A percentile compares a stretch with the other conserved stretches of the same genome.
Evolutionary conservation across 2,888 invertebrate species (phyloP).

Genomic region (Hydraecia micacea): DNA sequence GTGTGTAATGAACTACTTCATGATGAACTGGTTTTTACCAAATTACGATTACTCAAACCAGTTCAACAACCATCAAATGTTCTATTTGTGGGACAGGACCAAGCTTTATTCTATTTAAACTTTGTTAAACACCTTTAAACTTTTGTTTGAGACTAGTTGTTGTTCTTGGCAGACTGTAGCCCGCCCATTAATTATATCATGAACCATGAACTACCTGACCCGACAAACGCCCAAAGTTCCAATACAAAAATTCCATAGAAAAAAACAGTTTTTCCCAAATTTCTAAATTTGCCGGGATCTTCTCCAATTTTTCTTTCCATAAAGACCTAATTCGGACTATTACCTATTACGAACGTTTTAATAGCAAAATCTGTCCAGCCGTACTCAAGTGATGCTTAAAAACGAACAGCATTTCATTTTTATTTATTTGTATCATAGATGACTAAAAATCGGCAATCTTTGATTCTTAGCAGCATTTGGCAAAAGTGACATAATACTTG

Average conservation of each 20-base stretch:
- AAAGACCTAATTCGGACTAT: background rate
- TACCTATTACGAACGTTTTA: background rate
- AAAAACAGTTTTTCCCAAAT: background rate
- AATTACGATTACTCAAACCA: slow-evolving; percentile 13
- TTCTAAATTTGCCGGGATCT: background rate
- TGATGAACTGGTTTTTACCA: slow-evolving; percentile 6
- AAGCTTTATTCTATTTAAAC: background rate
- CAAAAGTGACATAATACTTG: slow-evolving; percentile 25
- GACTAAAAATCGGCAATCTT: background rate
- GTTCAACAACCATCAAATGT: slow-evolving; percentile 5
- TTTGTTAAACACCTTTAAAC: background rate
- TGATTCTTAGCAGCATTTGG: background rate
- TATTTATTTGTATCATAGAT: background rate
- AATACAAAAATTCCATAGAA: background rate
- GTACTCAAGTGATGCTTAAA: background rate
- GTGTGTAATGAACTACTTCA: slow-evolving; percentile 2
- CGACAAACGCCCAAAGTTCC: background rate
- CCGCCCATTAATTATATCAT: background rate
- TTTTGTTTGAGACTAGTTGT: background rate
- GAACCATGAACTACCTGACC: background rate
- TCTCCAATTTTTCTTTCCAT: background rate
- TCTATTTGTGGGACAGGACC: background rate
- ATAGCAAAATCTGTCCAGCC: background rate
- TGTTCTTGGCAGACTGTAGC: background rate
- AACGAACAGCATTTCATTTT: background rate